Conservation (phyloP, 2,113 vertebrate species). For the Ploceus nigricollis region DNA sequence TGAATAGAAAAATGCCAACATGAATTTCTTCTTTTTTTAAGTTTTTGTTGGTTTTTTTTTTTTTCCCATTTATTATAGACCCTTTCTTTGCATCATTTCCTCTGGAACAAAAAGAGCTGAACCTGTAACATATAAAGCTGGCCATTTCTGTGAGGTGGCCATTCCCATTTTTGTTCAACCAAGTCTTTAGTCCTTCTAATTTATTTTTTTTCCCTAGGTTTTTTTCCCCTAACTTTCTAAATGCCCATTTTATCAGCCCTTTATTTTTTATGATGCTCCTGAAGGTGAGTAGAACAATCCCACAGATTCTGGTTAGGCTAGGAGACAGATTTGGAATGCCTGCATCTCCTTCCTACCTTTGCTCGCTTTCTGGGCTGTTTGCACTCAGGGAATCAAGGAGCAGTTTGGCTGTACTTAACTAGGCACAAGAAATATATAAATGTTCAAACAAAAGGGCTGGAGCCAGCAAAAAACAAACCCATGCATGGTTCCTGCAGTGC, state of each 20-base stretch:
- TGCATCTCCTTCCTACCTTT: not conserved
- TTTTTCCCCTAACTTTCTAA: not conserved
- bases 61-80: accelerated
- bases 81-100: not conserved
- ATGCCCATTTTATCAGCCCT: not conserved
- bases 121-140: not conserved
- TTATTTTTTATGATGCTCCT: not conserved
- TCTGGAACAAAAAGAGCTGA: not conserved
- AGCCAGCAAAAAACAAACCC: slow-evolving; percentile 6
- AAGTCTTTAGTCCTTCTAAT: not conserved
- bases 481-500: not conserved
- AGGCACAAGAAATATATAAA: not conserved
- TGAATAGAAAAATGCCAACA: not conserved
- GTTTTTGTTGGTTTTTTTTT: too few species aligned
- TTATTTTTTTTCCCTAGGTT: not conserved
- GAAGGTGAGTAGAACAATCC: not conserved
- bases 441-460: not conserved
- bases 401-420: not conserved
- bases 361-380: not conserved
- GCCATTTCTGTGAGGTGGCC: not conserved
- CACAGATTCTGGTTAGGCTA: not conserved
- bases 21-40: accelerated
- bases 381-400: not conserved
- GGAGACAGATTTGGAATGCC: not conserved
- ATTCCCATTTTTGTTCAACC: not conserved